A percentile compares a stretch with the other conserved stretches of the same genome.
Evolutionary conservation across 2,113 vertebrate species (phyloP).

Genomic region (cat (Felis catus)): F.catus_Fca126_mat1.0 CM031414.1:77575001-77575500

Average conservation of each 20-base stretch:
- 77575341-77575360: background rate
- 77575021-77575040: background rate
- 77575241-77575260: background rate
- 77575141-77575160: background rate
- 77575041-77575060: background rate
- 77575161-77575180: background rate
- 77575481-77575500: background rate
- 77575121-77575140: background rate
- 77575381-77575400: background rate
- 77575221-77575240: background rate
- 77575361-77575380: background rate
- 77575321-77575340: background rate
- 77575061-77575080: background rate
- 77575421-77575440: background rate
- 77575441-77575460: background rate
- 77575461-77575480: background rate
- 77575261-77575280: background rate
- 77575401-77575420: background rate
- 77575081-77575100: background rate
- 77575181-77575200: background rate
- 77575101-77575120: background rate
- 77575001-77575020: background rate
- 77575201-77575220: too few species aligned
- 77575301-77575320: background rate
- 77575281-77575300: background rate